Base-by-base conservation (phyloP, 2,797 vertebrate species). In the Emydoidea blandingii region DNA sequence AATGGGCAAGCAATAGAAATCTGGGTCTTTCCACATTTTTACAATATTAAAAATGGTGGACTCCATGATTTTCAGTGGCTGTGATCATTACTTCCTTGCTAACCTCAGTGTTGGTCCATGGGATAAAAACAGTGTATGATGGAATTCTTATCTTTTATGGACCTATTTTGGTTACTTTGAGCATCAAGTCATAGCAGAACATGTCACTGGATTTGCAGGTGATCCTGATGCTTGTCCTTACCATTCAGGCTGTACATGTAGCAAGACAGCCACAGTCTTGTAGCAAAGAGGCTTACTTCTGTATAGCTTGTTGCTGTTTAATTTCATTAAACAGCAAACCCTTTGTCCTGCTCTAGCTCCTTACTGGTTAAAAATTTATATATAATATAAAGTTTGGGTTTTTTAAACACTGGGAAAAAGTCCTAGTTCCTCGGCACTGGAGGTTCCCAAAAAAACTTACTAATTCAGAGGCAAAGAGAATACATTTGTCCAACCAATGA, bases 91-190 rank as follows among this genome's bases (percentile, higher is more conserved):
- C 81, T 89, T 92, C 49, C 49, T 84, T 91, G 52, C 10, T 47
- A 93, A 81, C 76, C 62, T 80, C 56, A 87, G 83, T 65, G 86
- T n/a, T 86, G 79, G 81, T 65, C 87, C 34, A 1, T 52, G 87
- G 88, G 79, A 86, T 19, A 65, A 74, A 74, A 49, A 44, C 62
- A 41, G 3, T 4, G 3, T 81, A 92, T 87, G 53, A 78, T 3
- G 8, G 92, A 95, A 94, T n/a, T 12, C 82, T 82, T 85, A 74
- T 4, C 84, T 85, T 85, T 89, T 31, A 7, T 5, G 57, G 79
- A 41, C 93, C 92, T 91, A 80, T 95, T 95, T 85, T 92, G 85
- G 88, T 91, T n/a, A 74, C 94, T 97, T 89, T 81, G 91, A 74
- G 83, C 89, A 78, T 15, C 1, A 31, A 83, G 59, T 87, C 0